phyloP scores from a whole-genome alignment of 2,113 vertebrate genomes.

The Siniperca knerii region DNA sequence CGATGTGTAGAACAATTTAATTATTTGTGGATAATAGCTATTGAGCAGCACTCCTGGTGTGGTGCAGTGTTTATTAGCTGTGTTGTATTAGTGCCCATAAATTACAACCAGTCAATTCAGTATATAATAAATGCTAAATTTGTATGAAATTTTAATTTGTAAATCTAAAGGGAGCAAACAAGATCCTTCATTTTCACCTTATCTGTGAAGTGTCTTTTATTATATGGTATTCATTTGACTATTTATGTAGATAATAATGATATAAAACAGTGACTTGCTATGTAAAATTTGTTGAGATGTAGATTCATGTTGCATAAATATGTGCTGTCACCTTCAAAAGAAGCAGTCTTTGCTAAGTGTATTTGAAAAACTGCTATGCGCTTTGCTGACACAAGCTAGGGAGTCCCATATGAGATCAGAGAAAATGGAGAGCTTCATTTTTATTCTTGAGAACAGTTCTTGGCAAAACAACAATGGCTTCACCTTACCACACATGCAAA shows the following conservation, averaged over 20 bases:
- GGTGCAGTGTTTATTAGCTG: slow-evolving; percentile 25
- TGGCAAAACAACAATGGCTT: slow-evolving; percentile 11
- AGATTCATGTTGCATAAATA: slow-evolving; percentile 59
- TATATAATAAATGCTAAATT: neutral
- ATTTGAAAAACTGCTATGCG: slow-evolving; percentile 44
- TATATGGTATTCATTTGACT: neutral
- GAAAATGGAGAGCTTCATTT: slow-evolving; percentile 30
- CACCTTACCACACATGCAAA: slow-evolving; percentile 5
- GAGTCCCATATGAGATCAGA: slow-evolving; percentile 39
- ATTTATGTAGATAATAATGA: slow-evolving; percentile 27
- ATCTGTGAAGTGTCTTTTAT: slow-evolving; percentile 22
- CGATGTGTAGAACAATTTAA: slow-evolving; percentile 26
- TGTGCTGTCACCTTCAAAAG: slow-evolving; percentile 63
- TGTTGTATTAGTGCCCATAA: slow-evolving; percentile 1
- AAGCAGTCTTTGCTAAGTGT: slow-evolving; percentile 55
- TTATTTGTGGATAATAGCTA: slow-evolving; percentile 50
- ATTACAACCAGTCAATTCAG: slow-evolving; percentile 1
- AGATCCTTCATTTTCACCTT: slow-evolving; percentile 1
- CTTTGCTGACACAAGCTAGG: slow-evolving; percentile 44
- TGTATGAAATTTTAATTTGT: neutral
- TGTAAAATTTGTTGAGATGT: slow-evolving; percentile 49
- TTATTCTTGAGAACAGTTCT: slow-evolving; percentile 29
- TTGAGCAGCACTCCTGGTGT: slow-evolving; percentile 21
- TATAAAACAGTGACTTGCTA: slow-evolving; percentile 26
- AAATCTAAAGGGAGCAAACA: neutral